Base-by-base conservation (phyloP, 1,140 invertebrate genomes). In the Listronotus bonariensis region DNA sequence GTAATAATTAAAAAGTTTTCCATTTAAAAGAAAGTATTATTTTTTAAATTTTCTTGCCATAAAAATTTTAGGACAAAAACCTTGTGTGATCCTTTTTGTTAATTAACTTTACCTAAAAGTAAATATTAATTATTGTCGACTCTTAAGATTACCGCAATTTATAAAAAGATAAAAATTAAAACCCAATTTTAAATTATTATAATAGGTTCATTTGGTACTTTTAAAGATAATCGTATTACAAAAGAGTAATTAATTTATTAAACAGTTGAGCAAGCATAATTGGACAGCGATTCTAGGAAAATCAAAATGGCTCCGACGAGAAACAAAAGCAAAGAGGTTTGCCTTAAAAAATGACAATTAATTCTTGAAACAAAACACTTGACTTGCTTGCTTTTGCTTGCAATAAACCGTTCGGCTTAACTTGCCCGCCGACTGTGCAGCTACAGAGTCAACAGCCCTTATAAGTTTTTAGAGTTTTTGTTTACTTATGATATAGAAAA, bases 191-290 rank as follows among this genome's bases (percentile, higher is more conserved):
- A 5, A 42, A 55, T n/a, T 42, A 41, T 41, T 31, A 43, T 55
- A 55, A 55, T 51, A 41, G 45, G 49, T 51, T 60, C 48, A 40
- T 51, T 46, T 46, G 57, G 8, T 14, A 20, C 36, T 34, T 15
- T 66, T 70, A 68, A 66, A 71, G 65, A 68, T 71, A 72, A 73
- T 73, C 70, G 60, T 79, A 71, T 71, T 74, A 60, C 79, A 63
- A 55, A 82, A 67, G 84, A 71, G 84, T 86, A 70, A 86, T 85
- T 74, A 70, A 71, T 74, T 74, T 72, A 73, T 72, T 73, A 72
- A 72, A 68, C 72, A 74, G 69, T 67, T 62, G 70, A 72, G 48
- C 68, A 66, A 56, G 63, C 54, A 70, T 69, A 72, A 74, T 73
- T 74, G 72, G 71, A 72, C 69, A 74, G 70, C 72, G 64, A 75